Percentiles rank a stretch among this genome's conserved stretches.
phyloP scores from a whole-genome alignment of 2,113 vertebrate species.

The Sula dactylatra region DNA sequence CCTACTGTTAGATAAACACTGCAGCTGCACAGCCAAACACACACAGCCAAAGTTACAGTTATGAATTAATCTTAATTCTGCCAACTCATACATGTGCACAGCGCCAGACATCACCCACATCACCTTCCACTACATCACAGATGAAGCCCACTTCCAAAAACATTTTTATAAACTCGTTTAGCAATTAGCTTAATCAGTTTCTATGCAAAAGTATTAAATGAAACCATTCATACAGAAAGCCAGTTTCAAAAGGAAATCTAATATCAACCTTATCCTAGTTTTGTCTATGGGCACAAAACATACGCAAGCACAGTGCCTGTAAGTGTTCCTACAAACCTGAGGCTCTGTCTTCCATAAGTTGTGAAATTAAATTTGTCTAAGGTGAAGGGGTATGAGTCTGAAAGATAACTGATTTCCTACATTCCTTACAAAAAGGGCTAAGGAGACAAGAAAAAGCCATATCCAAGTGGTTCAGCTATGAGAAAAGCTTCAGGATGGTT shows the following conservation, averaged over 20 bases:
- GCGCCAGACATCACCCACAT: not conserved
- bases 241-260: not conserved
- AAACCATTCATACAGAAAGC: not conserved
- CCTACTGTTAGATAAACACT: not conserved
- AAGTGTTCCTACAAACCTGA: not conserved
- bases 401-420: not conserved
- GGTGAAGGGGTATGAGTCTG: not conserved
- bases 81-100: not conserved
- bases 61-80: not conserved
- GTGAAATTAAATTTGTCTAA: not conserved
- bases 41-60: not conserved
- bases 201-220: not conserved
- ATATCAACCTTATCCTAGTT: not conserved
- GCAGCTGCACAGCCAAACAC: not conserved
- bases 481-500: not conserved
- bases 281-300: not conserved
- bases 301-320: not conserved
- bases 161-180: not conserved
- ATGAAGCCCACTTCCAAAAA: not conserved
- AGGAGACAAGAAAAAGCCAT: not conserved
- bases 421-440: not conserved
- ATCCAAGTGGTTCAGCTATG: not conserved
- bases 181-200: not conserved
- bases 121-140: not conserved
- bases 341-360: not conserved